These are phyloP conservation scores for Sclerurus mexicanus DNA, from an alignment of 2,113 vertebrate species.

Conservation along the genomic window DNA sequence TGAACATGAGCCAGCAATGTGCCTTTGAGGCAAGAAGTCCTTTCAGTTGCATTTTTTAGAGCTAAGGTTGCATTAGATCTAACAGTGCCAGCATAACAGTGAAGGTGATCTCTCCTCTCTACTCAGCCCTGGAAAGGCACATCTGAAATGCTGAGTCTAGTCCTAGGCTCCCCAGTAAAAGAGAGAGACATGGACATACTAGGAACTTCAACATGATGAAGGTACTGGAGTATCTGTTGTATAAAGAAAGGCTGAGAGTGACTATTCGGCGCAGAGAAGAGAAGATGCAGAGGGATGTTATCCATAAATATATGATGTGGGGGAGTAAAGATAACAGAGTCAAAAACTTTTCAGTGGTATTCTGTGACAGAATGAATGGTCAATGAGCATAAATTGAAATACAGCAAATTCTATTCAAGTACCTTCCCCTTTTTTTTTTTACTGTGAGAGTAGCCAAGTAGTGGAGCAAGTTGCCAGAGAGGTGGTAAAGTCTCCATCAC, in stretches of 20 bases:
- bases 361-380: not conserved
- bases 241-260: not conserved
- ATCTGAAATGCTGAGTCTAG: not conserved
- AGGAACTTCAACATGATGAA: not conserved
- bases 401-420: not conserved
- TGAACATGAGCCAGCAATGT: not conserved
- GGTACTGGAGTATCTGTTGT: not conserved
- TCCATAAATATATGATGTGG: not conserved
- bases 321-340: not conserved
- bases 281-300: not conserved
- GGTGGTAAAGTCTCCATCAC: not conserved
- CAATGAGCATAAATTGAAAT: not conserved
- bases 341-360: not conserved
- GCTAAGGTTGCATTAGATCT: not conserved
- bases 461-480: not conserved
- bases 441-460: not conserved
- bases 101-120: not conserved
- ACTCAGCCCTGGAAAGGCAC: not conserved
- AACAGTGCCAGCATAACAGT: not conserved
- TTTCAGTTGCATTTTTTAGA: not conserved
- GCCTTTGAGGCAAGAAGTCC: not conserved
- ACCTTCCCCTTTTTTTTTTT: rapidly evolving
- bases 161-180: not conserved
- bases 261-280: not conserved
- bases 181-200: not conserved